phyloP scores from a whole-genome alignment of 2,888 invertebrate species.

The Protodeltote pygarga region DNA sequence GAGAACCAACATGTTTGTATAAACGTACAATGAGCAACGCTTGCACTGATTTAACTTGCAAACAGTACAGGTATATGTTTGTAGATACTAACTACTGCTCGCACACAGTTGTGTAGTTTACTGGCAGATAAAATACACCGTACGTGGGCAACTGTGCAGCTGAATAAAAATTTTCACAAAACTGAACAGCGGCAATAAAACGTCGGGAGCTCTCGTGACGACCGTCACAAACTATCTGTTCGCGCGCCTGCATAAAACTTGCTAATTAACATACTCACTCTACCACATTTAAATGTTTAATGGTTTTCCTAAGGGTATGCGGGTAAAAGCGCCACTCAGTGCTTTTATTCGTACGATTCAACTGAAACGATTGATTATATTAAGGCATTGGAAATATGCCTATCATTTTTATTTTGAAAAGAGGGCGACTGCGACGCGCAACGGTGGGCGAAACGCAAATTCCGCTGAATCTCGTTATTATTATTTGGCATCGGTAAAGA shows the following conservation, averaged over 20 bases:
- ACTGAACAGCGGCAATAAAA: slow-evolving; percentile 52
- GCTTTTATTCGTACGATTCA: slow-evolving; percentile 53
- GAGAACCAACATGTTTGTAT: slow-evolving; percentile 25
- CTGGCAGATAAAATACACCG: slow-evolving; percentile 36
- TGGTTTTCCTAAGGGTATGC: slow-evolving; percentile 45
- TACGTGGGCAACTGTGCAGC: slow-evolving; percentile 20
- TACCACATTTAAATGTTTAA: slow-evolving; percentile 59
- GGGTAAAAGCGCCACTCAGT: slow-evolving; percentile 44
- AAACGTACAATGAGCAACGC: slow-evolving; percentile 13
- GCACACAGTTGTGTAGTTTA: slow-evolving; percentile 26
- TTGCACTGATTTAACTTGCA: slow-evolving; percentile 24
- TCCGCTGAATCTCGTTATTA: slow-evolving; percentile 74
- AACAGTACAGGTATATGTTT: slow-evolving; percentile 12
- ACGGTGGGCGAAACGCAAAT: slow-evolving; percentile 67
- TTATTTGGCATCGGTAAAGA: slow-evolving; percentile 73
- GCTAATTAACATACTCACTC: slow-evolving; percentile 66
- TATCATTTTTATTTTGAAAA: slow-evolving; percentile 59
- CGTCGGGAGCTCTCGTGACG: slow-evolving; percentile 39
- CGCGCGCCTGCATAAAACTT: slow-evolving; percentile 60
- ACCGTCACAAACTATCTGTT: slow-evolving; percentile 54
- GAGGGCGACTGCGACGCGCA: slow-evolving; percentile 48
- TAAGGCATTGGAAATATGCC: slow-evolving; percentile 65
- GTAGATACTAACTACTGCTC: slow-evolving; percentile 8
- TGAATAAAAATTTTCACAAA: slow-evolving; percentile 52
- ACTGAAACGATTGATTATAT: slow-evolving; percentile 62